Evolutionary conservation across 2,888 invertebrate species (phyloP).

Genomic region (Enoplolaimus lenunculus): DNA sequence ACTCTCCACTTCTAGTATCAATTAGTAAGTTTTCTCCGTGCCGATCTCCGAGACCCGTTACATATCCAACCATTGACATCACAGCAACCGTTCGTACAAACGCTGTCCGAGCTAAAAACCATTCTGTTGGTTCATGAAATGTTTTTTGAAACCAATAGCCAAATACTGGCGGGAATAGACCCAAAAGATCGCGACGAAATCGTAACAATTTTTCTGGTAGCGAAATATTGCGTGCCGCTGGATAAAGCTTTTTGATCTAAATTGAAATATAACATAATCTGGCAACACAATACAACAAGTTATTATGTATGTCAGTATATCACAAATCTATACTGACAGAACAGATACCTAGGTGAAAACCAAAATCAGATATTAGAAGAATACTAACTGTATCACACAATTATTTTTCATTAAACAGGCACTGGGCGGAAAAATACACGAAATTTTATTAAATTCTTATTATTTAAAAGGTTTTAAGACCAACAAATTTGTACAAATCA

Average conservation of each 20-base stretch:
- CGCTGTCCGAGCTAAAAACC: constrained; percentile 74
- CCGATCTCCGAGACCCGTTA: constrained; percentile 49
- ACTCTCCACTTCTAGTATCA: constrained; percentile 78
- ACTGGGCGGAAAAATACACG: too few species aligned
- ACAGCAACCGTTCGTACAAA: constrained; percentile 85
- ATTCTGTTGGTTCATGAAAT: constrained; percentile 75
- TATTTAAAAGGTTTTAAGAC: too few species aligned
- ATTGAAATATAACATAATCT: too few species aligned
- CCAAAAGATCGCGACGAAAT: neutral
- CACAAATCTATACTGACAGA: too few species aligned
- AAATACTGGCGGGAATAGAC: constrained; percentile 59
- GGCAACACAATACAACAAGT: too few species aligned
- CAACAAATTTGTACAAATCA: too few species aligned
- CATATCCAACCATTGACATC: constrained; percentile 57
- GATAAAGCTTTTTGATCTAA: neutral
- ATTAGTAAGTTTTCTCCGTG: constrained; percentile 80
- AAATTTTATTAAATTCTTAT: too few species aligned
- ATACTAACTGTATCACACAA: too few species aligned
- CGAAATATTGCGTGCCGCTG: neutral
- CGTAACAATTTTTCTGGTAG: neutral
- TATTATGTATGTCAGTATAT: too few species aligned
- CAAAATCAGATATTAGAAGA: too few species aligned
- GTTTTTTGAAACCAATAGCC: constrained; percentile 77
- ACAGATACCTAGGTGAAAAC: too few species aligned
- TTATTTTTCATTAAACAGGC: too few species aligned